These are phyloP conservation scores for Cephus spinipes DNA, from an alignment of 2,888 invertebrate species.

Conservation along the genomic window DNA sequence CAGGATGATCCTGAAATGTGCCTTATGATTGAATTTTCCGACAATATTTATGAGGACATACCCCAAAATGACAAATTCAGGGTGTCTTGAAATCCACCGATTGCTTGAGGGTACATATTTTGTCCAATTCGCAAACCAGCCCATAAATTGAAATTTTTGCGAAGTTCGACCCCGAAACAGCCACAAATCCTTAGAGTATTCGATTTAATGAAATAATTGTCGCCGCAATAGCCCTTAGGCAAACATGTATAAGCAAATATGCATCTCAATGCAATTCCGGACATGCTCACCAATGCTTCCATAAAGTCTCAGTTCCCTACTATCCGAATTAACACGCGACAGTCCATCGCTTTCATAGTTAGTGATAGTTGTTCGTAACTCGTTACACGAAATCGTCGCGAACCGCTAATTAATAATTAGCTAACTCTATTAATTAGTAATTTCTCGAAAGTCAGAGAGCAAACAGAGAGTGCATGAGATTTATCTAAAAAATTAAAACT, in stretches of 20 bases:
- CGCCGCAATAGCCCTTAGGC: too few species aligned
- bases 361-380: not conserved
- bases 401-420: not conserved
- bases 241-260: not conserved
- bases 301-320: not conserved
- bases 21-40: too few species aligned
- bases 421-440: not conserved
- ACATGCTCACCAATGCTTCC: not conserved
- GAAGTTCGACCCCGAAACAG: too few species aligned
- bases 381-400: not conserved
- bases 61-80: too few species aligned
- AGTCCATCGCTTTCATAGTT: not conserved
- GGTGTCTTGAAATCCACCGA: too few species aligned
- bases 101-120: too few species aligned
- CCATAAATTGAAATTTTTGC: too few species aligned
- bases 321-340: not conserved
- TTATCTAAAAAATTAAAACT: not conserved
- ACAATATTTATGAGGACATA: too few species aligned
- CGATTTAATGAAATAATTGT: too few species aligned
- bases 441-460: not conserved
- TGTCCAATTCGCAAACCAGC: too few species aligned
- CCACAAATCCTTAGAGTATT: too few species aligned
- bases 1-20: too few species aligned
- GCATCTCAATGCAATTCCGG: not conserved
- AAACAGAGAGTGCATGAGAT: not conserved